phyloP scores from a whole-genome alignment of 2,888 invertebrate genomes.

The Falcaria lacertinaria region DNA sequence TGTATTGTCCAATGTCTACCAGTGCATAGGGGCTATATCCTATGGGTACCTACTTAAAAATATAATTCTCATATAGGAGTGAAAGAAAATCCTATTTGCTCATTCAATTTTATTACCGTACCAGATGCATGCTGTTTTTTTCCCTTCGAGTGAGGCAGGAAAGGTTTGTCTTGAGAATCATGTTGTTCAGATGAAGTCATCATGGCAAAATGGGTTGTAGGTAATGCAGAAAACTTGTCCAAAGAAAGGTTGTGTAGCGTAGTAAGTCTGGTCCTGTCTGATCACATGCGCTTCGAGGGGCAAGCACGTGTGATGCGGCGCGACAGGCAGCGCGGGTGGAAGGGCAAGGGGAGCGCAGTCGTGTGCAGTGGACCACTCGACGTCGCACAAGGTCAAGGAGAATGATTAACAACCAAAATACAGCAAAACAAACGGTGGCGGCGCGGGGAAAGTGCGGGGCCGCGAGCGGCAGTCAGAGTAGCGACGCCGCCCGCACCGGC shows the following conservation, averaged over 20 bases:
- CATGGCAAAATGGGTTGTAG: slow-evolving; percentile 15
- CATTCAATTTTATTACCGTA: no score
- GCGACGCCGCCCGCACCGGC: slow-evolving; percentile 70
- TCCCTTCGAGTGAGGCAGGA: no score
- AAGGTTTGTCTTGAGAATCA: neutral
- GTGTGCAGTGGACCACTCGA: slow-evolving; percentile 79
- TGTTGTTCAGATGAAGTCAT: slow-evolving; percentile 2
- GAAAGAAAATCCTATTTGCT: no score
- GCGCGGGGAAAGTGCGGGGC: slow-evolving; percentile 61
- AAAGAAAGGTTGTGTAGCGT: slow-evolving; percentile 29
- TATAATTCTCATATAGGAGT: no score
- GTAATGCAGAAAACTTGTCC: slow-evolving; percentile 20
- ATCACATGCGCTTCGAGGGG: slow-evolving; percentile 31
- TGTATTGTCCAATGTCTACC: no score
- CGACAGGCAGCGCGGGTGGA: slow-evolving; percentile 58
- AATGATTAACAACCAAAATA: slow-evolving; percentile 81
- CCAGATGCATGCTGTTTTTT: no score
- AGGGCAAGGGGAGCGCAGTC: slow-evolving; percentile 72
- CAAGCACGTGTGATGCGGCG: slow-evolving; percentile 69
- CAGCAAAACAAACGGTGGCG: slow-evolving; percentile 77
- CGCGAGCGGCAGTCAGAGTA: slow-evolving; percentile 68
- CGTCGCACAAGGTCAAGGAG: slow-evolving; percentile 80
- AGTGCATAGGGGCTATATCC: no score
- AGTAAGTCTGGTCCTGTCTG: slow-evolving; percentile 21
- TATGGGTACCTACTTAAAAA: no score